Percentiles rank a stretch among this genome's conserved stretches.
Conservation (phyloP, 1,140 invertebrate species). For the Ceratosolen solmsi region DNA sequence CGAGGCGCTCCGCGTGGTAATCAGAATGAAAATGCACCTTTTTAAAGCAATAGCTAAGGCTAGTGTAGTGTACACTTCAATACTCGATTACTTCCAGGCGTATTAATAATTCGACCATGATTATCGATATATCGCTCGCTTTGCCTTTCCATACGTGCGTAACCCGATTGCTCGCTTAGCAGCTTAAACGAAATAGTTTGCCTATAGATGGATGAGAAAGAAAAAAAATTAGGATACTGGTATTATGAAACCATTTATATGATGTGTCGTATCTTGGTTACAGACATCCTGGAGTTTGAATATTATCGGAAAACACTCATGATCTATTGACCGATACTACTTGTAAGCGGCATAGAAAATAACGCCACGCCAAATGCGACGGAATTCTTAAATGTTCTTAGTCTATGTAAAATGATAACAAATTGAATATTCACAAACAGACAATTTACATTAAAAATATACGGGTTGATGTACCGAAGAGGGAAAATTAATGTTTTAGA, state of each 20-base stretch:
- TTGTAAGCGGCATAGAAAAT: not conserved
- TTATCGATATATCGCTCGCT: not conserved
- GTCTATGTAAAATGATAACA: not conserved
- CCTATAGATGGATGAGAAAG: no score
- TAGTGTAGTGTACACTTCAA: not conserved
- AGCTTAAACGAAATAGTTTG: no score
- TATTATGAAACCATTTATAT: not conserved
- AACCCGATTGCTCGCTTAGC: no score
- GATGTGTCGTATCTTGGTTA: not conserved
- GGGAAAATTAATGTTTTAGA: no score
- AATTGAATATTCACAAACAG: no score
- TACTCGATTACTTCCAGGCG: not conserved
- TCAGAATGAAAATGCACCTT: slow-evolving; percentile 42
- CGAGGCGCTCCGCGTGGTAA: not conserved
- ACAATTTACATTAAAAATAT: no score
- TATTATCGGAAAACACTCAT: not conserved
- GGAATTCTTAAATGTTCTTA: not conserved
- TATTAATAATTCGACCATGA: no score
- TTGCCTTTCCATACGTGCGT: not conserved
- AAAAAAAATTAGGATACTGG: no score
- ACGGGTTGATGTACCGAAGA: no score
- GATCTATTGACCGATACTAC: not conserved
- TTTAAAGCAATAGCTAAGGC: slow-evolving; percentile 23
- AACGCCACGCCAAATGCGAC: not conserved
- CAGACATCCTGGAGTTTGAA: not conserved